phyloP scores from a whole-genome alignment of 2,888 invertebrate species.

The Harpagoxenus sublaevis region DNA sequence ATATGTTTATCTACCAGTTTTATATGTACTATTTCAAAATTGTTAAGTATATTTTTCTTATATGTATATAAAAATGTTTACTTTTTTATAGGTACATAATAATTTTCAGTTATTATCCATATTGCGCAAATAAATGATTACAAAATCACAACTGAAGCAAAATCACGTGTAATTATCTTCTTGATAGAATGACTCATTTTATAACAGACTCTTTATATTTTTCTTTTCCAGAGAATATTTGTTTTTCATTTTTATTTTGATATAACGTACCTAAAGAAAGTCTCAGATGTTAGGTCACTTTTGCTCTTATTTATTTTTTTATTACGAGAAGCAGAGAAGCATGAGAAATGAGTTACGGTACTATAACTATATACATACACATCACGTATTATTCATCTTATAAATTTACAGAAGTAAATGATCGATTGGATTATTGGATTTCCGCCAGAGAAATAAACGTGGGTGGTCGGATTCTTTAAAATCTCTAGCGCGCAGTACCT shows the following conservation, averaged over 20 bases:
- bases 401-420: neutral
- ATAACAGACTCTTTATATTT: neutral
- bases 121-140: neutral
- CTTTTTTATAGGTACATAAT: neutral
- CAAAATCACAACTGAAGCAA: neutral
- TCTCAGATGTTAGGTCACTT: neutral
- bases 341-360: neutral
- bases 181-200: neutral
- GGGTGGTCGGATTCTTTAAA: constrained; percentile 18
- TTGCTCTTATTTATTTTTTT: neutral
- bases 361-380: no score
- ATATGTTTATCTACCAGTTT: neutral
- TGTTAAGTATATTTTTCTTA: neutral
- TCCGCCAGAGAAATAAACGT: neutral
- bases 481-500: neutral
- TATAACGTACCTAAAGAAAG: neutral
- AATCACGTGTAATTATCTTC: neutral
- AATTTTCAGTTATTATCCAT: neutral
- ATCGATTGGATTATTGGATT: neutral
- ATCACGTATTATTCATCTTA: neutral
- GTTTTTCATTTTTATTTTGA: neutral
- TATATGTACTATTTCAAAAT: neutral
- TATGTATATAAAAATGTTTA: neutral
- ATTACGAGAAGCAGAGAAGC: neutral
- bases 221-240: neutral